A percentile compares a stretch with the other conserved stretches of the same genome.
Conservation (phyloP, 2,888 invertebrate genomes). For the Orchesellides sinensis region DNA sequence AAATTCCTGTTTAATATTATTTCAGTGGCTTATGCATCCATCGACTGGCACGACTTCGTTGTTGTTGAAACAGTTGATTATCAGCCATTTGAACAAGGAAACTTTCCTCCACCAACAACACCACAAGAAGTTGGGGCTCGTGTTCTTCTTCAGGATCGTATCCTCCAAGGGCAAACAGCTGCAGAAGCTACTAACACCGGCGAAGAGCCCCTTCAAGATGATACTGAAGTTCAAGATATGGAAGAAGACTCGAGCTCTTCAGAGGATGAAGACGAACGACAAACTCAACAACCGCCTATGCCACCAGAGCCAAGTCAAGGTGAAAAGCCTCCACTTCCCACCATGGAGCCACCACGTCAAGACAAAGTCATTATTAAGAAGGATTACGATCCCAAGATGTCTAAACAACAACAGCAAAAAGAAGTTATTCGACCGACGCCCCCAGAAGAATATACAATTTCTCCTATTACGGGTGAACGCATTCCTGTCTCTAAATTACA, state of each 20-base stretch:
- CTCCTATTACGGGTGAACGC: conserved; percentile 98
- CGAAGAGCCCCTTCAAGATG: conserved; percentile 77
- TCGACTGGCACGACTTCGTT: conserved; percentile 99
- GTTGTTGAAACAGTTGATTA: conserved; percentile 99
- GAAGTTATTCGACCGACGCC: conserved; percentile 81
- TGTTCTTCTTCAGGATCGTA: conserved; percentile 87
- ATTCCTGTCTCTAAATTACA: conserved; percentile 98
- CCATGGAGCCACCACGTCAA: conserved; percentile 78
- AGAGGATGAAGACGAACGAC: conserved; percentile 84
- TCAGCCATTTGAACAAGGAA: conserved; percentile 95
- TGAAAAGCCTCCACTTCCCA: conserved; percentile 76
- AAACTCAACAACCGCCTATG: conserved; percentile 74
- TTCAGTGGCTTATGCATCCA: conserved; percentile 93
- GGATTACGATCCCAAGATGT: conserved; percentile 97
- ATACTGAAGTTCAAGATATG: conserved; percentile 89
- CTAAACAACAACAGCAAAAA: conserved; percentile 78
- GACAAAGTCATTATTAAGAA: conserved; percentile 95
- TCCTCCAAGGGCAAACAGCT: conserved; percentile 69
- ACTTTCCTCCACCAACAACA: conserved; percentile 97
- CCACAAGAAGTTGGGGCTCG: conserved; percentile 98
- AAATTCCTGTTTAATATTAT: conserved; percentile 39
- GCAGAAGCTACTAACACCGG: conserved; percentile 56
- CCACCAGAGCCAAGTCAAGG: conserved; percentile 75
- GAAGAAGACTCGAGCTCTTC: conserved; percentile 85
- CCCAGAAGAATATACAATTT: conserved; percentile 94